Evolutionary conservation across 2,888 invertebrate species (phyloP).

Genomic region (Ecliptopera silaceata): DNA sequence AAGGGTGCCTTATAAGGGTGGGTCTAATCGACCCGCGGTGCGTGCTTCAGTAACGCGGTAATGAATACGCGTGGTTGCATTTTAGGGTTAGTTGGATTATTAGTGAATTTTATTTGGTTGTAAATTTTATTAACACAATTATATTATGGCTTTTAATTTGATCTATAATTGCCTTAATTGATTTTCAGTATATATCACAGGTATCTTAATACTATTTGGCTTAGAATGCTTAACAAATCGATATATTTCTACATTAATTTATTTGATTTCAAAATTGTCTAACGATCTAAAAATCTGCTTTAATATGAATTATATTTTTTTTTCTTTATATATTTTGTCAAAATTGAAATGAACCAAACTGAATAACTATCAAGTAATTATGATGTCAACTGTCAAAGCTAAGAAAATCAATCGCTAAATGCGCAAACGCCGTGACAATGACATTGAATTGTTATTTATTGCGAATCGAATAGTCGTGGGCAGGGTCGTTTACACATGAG

Average conservation of each 20-base stretch:
- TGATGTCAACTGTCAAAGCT: neutral
- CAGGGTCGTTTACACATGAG: constrained; percentile 69
- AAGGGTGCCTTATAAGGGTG: constrained; percentile 62
- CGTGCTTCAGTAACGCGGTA: constrained; percentile 70
- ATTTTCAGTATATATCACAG: neutral
- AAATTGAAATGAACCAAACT: too few relatives aligned
- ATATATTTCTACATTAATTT: too few relatives aligned
- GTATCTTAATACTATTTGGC: too few relatives aligned
- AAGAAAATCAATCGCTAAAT: constrained; percentile 33
- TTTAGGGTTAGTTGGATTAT: constrained; percentile 60
- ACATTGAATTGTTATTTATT: constrained; percentile 69
- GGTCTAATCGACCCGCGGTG: constrained; percentile 66
- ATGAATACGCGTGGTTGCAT: constrained; percentile 68
- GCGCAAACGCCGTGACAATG: constrained; percentile 48
- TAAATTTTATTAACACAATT: constrained; percentile 5
- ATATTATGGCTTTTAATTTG: constrained; percentile 25
- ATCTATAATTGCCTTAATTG: neutral
- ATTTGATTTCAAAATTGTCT: too few relatives aligned
- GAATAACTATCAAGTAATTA: too few relatives aligned
- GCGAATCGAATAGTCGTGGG: constrained; percentile 67
- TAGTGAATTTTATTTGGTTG: constrained; percentile 34
- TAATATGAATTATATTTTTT: too few relatives aligned
- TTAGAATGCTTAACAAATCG: too few relatives aligned
- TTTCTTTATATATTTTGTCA: too few relatives aligned
- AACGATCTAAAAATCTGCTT: too few relatives aligned